Evolutionary conservation across 2,888 invertebrate species (phyloP), one percentile per base, ranked within the genome.

Genomic region (Heliconius hortense): DNA sequence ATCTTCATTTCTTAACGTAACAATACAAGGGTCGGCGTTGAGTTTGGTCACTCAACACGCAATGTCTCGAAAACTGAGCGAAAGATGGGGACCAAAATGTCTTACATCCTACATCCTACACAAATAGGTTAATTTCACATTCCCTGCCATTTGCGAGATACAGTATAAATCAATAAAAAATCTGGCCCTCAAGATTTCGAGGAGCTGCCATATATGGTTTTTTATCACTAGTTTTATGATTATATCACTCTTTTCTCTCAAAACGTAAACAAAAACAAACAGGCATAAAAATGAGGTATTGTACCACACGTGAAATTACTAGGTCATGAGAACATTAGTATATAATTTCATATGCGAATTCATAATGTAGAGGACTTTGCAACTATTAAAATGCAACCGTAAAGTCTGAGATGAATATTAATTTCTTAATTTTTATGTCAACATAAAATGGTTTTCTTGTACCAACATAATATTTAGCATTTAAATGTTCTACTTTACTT

Each of bases 311-410:
- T 39, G n/a, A 64, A 24, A 15, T 15, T n/a, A 66, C 24, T 64
- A 66, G 66, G 39, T 66, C 66, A 66, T 43, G 39, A 66, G 66
- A 24, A 66, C 66, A 24, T 35, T 1, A 43, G 15, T 15, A 43
- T 66, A n/a, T 66, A 24, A 66, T 43, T 66, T 15, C 24, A 39
- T 43, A 66, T 24, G 66, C 8, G 66, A 43, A 66, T 66, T 66
- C 66, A 39, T 43, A 15, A 43, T 15, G 13, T 21, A 24, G 39
- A 66, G 66, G 66, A 66, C 66, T 24, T 39, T 15, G 24, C 7
- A 39, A 39, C 66, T 43, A 43, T 66, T 43, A 66, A 66, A 66
- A 66, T 66, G 66, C 39, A 15, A 66, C 35, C 35, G 35, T 43
- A 15, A 43, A 24, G 21, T 24, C 4, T 66, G 66, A 66, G 39